phyloP scores from a whole-genome alignment of 2,888 invertebrate species.

The Caenorhabditis sinica region DNA sequence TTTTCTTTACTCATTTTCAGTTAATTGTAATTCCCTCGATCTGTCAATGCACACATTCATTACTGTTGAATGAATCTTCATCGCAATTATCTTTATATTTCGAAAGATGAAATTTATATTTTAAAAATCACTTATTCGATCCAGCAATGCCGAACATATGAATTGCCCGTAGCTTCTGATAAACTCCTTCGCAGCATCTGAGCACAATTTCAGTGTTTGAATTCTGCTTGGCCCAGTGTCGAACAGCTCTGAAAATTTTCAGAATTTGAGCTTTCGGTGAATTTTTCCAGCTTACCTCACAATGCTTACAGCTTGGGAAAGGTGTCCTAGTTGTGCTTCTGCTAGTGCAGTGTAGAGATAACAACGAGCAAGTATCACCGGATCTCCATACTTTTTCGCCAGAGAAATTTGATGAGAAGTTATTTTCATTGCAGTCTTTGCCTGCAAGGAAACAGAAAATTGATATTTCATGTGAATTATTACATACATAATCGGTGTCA shows the following conservation, averaged over 20 bases:
- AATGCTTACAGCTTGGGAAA: conserved; percentile 83
- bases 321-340: conserved; percentile 90
- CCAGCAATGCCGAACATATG: conserved; percentile 29
- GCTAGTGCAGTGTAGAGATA: conserved; percentile 92
- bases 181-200: conserved; percentile 56
- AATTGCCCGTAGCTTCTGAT: conserved; percentile 53
- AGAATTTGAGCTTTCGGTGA: neutral
- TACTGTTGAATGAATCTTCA: conserved; percentile 28
- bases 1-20: conserved; percentile 1
- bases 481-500: conserved; percentile 83
- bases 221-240: conserved; percentile 47
- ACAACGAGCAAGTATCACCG: conserved; percentile 90
- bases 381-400: conserved; percentile 91
- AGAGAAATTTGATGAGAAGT: conserved; percentile 89
- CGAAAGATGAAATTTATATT: too few relatives aligned
- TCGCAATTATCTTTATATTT: too few relatives aligned
- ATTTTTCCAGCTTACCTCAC: conserved; percentile 49
- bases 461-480: neutral
- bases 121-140: conserved; percentile 2
- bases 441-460: conserved; percentile 86
- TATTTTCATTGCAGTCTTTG: conserved; percentile 89
- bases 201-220: conserved; percentile 47
- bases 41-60: conserved; percentile 34
- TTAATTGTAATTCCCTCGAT: neutral
- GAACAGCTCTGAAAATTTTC: conserved; percentile 32